Evolutionary conservation across 2,888 invertebrate genomes (phyloP).

Genomic region (Limnephilus rhombicus): DNA sequence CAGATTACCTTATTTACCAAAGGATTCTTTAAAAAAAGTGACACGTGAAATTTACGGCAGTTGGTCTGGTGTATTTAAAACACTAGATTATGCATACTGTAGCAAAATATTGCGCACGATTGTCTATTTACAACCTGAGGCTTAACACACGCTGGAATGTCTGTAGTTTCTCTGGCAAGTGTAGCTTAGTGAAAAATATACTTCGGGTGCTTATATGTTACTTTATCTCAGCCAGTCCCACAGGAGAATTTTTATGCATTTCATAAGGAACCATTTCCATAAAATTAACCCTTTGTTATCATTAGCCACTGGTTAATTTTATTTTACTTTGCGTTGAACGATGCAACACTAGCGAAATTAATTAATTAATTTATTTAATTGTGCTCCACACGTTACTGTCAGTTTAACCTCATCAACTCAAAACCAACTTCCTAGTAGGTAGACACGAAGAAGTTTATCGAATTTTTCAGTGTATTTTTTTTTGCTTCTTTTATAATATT

Average conservation of each 20-base stretch:
- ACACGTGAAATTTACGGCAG: not conserved
- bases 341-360: too few relatives aligned
- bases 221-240: not conserved
- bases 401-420: not conserved
- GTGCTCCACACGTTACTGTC: not conserved
- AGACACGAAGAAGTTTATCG: not conserved
- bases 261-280: too few relatives aligned
- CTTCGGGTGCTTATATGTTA: not conserved
- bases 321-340: not conserved
- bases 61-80: not conserved
- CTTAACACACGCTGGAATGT: not conserved
- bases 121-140: not conserved
- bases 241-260: not conserved
- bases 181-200: not conserved
- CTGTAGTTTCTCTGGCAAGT: not conserved
- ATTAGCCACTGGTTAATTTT: not conserved
- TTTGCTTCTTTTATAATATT: too few relatives aligned
- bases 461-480: not conserved
- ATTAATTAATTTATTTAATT: not conserved
- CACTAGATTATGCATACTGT: not conserved
- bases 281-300: not conserved
- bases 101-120: not conserved
- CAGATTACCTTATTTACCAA: conserved; percentile 32
- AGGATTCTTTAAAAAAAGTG: conserved; percentile 25
- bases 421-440: not conserved